These are phyloP conservation scores for Odobenus rosmarus DNA, from an alignment of 2,113 vertebrate species.

Conservation along the genomic window DNA sequence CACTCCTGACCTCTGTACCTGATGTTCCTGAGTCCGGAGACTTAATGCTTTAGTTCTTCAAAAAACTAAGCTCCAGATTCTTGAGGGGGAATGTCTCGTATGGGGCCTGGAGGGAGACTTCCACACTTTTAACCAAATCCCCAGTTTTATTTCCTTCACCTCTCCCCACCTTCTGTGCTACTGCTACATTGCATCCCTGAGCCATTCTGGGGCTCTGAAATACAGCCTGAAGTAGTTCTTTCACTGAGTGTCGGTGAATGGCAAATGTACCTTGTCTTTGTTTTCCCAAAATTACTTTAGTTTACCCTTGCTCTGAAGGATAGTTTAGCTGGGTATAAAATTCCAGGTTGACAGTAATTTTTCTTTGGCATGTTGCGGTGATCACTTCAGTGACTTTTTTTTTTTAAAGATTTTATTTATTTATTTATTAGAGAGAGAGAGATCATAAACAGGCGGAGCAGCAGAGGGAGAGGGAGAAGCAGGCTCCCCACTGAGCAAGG, in stretches of 20 bases:
- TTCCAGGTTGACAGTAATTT: background rate
- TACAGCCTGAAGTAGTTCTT: background rate
- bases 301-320: background rate
- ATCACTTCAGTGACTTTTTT: background rate
- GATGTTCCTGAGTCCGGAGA: background rate
- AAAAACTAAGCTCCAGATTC: background rate
- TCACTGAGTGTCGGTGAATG: background rate
- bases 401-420: too few species aligned
- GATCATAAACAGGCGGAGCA: too few species aligned
- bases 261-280: background rate
- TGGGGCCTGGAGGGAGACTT: background rate
- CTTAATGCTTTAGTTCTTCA: background rate
- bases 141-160: too few species aligned
- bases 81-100: background rate
- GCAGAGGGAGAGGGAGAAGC: too few species aligned
- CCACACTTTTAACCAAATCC: background rate
- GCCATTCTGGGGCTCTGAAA: background rate
- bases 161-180: background rate
- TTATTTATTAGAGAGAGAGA: too few species aligned
- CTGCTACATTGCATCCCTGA: background rate
- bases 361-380: background rate
- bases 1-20: background rate
- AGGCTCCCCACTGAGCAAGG: too few species aligned
- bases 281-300: background rate
- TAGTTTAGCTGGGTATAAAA: background rate